These are phyloP conservation scores for Struthio camelus DNA, from an alignment of 2,113 vertebrate genomes.

Conservation along the genomic window DNA sequence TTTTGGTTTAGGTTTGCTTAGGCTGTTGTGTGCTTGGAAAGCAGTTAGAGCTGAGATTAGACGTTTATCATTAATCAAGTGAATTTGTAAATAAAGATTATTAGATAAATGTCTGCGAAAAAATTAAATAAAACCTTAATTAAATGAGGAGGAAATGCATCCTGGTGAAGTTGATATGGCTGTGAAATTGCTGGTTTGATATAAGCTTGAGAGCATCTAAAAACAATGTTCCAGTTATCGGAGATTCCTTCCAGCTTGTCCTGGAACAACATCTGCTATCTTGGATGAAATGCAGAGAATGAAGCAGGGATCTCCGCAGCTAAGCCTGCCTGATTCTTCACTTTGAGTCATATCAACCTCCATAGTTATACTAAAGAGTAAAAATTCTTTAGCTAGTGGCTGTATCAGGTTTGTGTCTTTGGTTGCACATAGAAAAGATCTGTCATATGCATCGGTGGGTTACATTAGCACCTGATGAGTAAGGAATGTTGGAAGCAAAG, in stretches of 20 bases:
- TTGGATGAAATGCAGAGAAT: not conserved
- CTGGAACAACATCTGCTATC: not conserved
- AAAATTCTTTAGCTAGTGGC: not conserved
- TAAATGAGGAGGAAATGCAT: not conserved
- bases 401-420: not conserved
- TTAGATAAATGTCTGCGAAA: not conserved
- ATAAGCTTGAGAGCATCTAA: not conserved
- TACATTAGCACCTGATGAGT: not conserved
- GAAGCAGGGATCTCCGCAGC: not conserved
- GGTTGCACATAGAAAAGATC: accelerated
- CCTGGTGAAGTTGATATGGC: not conserved
- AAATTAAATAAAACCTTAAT: not conserved
- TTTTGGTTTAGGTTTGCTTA: not conserved
- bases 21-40: not conserved
- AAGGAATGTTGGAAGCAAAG: not conserved
- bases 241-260: not conserved
- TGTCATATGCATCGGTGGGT: accelerated
- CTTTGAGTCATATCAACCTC: not conserved
- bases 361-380: not conserved
- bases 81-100: not conserved
- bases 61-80: not conserved
- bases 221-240: not conserved
- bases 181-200: not conserved
- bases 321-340: no score
- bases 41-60: not conserved